phyloP scores from a whole-genome alignment of 2,113 vertebrate species.

The Bujurquina vittata region DNA sequence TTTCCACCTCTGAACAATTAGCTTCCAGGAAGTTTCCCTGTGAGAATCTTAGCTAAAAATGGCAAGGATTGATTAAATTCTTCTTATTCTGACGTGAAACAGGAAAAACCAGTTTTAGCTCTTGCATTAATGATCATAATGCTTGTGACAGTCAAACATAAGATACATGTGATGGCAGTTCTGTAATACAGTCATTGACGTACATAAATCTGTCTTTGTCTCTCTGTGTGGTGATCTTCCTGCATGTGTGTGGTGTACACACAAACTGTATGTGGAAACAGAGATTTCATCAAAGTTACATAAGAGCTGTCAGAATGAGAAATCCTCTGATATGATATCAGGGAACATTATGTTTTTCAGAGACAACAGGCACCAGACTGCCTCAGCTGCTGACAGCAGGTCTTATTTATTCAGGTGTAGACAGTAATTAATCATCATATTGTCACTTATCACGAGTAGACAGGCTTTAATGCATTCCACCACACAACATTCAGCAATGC shows the following conservation, averaged over 20 bases:
- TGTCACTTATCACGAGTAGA: background rate
- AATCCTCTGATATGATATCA: constrained; percentile 54
- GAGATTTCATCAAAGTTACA: constrained; percentile 40
- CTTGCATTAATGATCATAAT: background rate
- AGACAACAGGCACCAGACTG: constrained; percentile 28
- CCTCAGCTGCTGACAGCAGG: constrained; percentile 11
- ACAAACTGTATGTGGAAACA: background rate
- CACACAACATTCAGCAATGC: fast-evolving
- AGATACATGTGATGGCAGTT: background rate
- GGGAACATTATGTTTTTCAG: constrained; percentile 28
- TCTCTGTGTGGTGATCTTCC: background rate
- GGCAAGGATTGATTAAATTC: background rate
- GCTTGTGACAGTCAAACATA: fast-evolving
- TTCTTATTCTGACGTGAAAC: fast-evolving
- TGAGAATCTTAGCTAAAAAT: background rate
- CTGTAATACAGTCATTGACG: background rate
- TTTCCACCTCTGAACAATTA: background rate
- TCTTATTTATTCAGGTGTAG: constrained; percentile 3
- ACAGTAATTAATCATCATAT: background rate
- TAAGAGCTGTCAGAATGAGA: constrained; percentile 44
- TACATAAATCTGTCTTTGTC: background rate
- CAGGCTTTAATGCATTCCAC: background rate
- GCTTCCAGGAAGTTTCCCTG: constrained; percentile 17
- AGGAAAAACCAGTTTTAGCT: background rate
- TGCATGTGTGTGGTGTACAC: background rate